Evolutionary conservation across 2,888 invertebrate species (phyloP).

Genomic region (Clostera curtula): DNA sequence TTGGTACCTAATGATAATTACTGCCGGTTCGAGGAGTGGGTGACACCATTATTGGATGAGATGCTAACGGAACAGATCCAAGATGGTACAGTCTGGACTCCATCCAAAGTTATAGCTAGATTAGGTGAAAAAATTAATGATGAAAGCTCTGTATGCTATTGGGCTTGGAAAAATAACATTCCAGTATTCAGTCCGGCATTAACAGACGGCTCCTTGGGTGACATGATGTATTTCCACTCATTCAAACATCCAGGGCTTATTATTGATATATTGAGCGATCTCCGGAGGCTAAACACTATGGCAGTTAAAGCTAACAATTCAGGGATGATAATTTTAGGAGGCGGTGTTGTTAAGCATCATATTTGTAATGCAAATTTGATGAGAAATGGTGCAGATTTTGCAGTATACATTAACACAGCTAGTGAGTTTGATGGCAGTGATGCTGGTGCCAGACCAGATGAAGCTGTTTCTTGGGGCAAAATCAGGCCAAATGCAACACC

Average conservation of each 20-base stretch:
- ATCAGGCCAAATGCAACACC: conserved; percentile 91
- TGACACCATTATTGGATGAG: conserved; percentile 92
- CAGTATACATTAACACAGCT: conserved; percentile 96
- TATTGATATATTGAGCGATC: conserved; percentile 94
- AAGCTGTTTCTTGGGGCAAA: conserved; percentile 99
- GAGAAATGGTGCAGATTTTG: conserved; percentile 97
- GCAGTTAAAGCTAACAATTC: conserved; percentile 93
- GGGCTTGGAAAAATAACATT: conserved; percentile 97
- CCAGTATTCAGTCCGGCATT: conserved; percentile 98
- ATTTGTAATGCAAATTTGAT: conserved; percentile 99
- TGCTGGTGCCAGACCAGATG: conserved; percentile 97
- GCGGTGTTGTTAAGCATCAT: conserved; percentile 98
- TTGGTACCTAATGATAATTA: conserved; percentile 99
- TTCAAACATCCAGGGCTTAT: conserved; percentile 93
- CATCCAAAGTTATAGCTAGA: conserved; percentile 75
- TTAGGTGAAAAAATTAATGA: conserved; percentile 94
- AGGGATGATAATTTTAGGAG: conserved; percentile 98
- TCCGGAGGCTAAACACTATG: conserved; percentile 92
- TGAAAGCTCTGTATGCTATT: conserved; percentile 94
- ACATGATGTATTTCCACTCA: conserved; percentile 99
- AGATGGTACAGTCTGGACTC: conserved; percentile 88
- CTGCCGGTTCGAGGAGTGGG: conserved; percentile 98
- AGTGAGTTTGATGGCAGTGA: conserved; percentile 98
- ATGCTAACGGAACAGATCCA: conserved; percentile 91
- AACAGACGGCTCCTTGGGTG: conserved; percentile 97